Percentiles rank a stretch among this genome's conserved stretches.
Conservation (phyloP, 1,140 invertebrate species). For the Macrotrachela quadricornifera region DNA sequence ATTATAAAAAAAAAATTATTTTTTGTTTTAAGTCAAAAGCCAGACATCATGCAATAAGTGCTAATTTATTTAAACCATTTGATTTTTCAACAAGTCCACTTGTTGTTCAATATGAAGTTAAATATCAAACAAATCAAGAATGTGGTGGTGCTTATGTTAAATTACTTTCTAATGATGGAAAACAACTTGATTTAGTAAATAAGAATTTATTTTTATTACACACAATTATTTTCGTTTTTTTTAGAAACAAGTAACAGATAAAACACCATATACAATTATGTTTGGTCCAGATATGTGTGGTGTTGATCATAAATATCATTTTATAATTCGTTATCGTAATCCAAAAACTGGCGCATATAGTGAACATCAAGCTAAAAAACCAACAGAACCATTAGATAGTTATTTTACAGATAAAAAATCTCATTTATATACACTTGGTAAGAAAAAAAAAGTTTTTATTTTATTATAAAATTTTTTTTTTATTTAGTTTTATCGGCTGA, state of each 20-base stretch:
- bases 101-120: slow-evolving; percentile 54
- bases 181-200: slow-evolving; percentile 42
- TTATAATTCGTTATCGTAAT: slow-evolving; percentile 88
- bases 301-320: slow-evolving; percentile 80
- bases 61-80: slow-evolving; percentile 56
- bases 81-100: slow-evolving; percentile 64
- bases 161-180: slow-evolving; percentile 41
- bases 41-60: slow-evolving; percentile 77
- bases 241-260: too few relatives aligned
- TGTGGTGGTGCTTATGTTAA: slow-evolving; percentile 96
- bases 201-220: slow-evolving; percentile 14
- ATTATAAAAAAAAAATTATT: too few relatives aligned
- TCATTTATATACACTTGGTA: slow-evolving; percentile 65
- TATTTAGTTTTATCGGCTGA: slow-evolving; percentile 53
- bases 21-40: too few relatives aligned
- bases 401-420: slow-evolving; percentile 81
- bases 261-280: slow-evolving; percentile 92
- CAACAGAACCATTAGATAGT: slow-evolving; percentile 61
- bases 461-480: slow-evolving; percentile 2
- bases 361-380: slow-evolving; percentile 52
- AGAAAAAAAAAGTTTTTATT: neutral
- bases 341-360: slow-evolving; percentile 68
- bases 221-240: slow-evolving; percentile 61
- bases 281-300: slow-evolving; percentile 99
- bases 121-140: slow-evolving; percentile 74